phyloP scores from a whole-genome alignment of 2,113 vertebrate genomes.

The Orcinus orca region DNA sequence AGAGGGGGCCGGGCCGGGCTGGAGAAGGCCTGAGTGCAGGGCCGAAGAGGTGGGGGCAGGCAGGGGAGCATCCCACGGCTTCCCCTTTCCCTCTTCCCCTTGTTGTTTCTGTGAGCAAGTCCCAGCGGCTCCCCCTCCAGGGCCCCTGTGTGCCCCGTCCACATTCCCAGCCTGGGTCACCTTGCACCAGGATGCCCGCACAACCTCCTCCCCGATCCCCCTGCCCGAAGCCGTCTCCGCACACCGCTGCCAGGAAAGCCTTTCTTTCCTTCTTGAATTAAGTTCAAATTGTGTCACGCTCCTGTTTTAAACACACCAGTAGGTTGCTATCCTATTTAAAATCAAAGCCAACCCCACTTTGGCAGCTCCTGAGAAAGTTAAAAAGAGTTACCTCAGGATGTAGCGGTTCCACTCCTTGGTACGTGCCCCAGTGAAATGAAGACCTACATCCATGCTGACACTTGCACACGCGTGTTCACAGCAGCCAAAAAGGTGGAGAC shows the following conservation, averaged over 20 bases:
- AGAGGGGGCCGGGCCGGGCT: accelerated
- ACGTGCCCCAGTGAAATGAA: accelerated
- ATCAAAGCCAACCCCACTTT: neutral
- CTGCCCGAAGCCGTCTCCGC: neutral
- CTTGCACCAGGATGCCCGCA: neutral
- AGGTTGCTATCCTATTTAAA: neutral
- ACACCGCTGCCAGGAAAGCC: neutral
- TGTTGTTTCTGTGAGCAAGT: neutral
- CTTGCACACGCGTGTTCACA: accelerated
- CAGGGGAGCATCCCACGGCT: neutral
- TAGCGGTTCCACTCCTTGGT: neutral
- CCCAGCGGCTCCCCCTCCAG: neutral
- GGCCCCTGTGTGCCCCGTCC: neutral
- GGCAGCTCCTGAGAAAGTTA: neutral
- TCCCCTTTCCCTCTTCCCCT: neutral
- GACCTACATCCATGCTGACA: accelerated
- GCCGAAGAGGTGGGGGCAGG: neutral
- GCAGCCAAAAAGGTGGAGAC: neutral
- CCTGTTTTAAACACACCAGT: neutral
- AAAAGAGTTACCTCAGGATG: neutral
- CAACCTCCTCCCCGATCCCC: neutral
- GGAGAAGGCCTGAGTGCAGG: neutral
- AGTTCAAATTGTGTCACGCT: neutral
- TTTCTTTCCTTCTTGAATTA: neutral
- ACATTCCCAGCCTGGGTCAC: neutral